Base-by-base conservation (phyloP, 1,140 invertebrate species). In the Platyscapa corneri region DNA sequence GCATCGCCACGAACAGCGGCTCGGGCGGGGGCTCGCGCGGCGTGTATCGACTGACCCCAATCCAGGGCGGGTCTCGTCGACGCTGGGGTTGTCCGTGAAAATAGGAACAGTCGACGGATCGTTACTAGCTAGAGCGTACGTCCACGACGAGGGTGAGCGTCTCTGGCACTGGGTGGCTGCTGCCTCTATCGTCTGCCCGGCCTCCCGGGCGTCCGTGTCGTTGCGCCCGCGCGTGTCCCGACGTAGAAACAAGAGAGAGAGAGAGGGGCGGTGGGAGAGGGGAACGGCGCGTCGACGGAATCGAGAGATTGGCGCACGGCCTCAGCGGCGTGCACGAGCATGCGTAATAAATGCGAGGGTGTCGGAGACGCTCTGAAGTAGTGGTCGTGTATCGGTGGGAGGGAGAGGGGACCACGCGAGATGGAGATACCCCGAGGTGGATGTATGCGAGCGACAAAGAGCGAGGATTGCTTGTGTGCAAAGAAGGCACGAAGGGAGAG, bases 1-100 rank as follows among this genome's bases (percentile, higher is more conserved):
- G 37, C 34, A 27, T 37, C 37, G 70, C 30, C 30, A n/a, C 8
- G 64, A 3, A 30, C 30, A 8, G 30, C 32, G 7, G 20, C 37
- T 34, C 18, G 18, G 70, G 18, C 32, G 1, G 37, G 37, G 30
- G 37, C n/a, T n/a, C 14, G 14, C 14, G 32, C 56, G 60, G 6
- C 42, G 67, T 80, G 53, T 90, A 91, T 90, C 90, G 90, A 90
- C 89, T 91, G 90, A 90, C 90, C 89, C 81, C 88, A 82, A 90
- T 91, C 67, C 67, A 76, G 80, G 65, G 84, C 76, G 85, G 74
- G 39, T 46, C 12, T 46, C 42, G 5, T 7, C 42, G 42, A 7
- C 42, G 42, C 42, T 75, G 75, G 72, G 80, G 65, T 84, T 64
- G 64, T 16, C 16, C 20, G 49, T 18, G 20, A 37, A 49, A 18